A percentile compares a stretch with the other conserved stretches of the same genome.
Evolutionary conservation across 1,140 invertebrate species (phyloP).

Genomic region (Acromyrmex charruanus): DNA sequence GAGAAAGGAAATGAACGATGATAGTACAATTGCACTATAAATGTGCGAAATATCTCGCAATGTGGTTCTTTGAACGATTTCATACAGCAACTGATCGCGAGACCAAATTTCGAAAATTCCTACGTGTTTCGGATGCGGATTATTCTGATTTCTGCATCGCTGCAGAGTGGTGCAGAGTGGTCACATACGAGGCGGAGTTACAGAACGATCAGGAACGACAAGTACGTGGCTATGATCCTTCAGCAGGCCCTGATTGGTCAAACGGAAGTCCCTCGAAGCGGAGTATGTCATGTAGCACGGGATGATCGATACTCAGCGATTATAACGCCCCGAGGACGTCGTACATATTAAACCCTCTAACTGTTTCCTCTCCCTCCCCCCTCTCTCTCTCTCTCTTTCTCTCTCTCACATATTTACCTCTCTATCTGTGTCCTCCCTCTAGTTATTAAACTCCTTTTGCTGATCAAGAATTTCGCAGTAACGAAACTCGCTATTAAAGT

Average conservation of each 20-base stretch:
- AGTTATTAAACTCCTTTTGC: conserved; percentile 57
- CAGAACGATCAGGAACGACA: conserved; percentile 63
- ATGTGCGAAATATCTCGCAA: conserved; percentile 3
- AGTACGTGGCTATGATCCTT: conserved; percentile 57
- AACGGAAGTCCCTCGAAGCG: conserved; percentile 66
- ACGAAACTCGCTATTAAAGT: conserved; percentile 20
- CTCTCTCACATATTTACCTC: not conserved
- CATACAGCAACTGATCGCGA: not conserved
- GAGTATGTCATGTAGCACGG: conserved; percentile 61
- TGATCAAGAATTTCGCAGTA: conserved; percentile 47
- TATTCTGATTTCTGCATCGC: not conserved
- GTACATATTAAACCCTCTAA: conserved; percentile 72
- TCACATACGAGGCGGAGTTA: not conserved
- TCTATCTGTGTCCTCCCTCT: not conserved
- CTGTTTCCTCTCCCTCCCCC: not conserved
- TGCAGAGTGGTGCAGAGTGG: not conserved
- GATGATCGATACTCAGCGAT: conserved; percentile 71
- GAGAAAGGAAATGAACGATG: not conserved
- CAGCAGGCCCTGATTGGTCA: conserved; percentile 59
- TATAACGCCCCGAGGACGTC: conserved; percentile 73
- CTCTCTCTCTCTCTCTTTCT: too few relatives aligned
- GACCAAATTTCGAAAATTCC: conserved; percentile 26
- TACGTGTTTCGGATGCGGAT: not conserved
- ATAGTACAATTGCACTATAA: not conserved
- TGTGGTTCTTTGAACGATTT: not conserved